Evolutionary conservation across 2,113 vertebrate genomes (phyloP).

Genomic region (Chaetodon auriga): DNA sequence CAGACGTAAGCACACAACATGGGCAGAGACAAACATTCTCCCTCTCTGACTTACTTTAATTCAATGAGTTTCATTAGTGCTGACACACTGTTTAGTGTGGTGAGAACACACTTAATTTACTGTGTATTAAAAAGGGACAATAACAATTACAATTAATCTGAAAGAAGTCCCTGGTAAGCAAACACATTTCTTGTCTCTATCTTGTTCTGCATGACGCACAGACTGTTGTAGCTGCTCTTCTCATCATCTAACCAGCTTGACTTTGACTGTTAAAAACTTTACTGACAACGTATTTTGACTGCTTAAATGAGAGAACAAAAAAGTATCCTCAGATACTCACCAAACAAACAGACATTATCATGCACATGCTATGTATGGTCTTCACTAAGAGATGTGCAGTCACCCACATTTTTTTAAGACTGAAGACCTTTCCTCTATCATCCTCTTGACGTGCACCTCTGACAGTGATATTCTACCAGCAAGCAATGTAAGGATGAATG

Average conservation of each 20-base stretch:
- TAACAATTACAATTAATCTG: slow-evolving; percentile 22
- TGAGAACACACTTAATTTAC: slow-evolving; percentile 47
- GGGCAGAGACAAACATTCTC: slow-evolving; percentile 32
- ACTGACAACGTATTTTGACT: background rate
- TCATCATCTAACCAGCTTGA: slow-evolving; percentile 7
- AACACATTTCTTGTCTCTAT: slow-evolving; percentile 13
- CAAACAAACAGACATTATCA: background rate
- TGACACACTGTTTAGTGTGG: slow-evolving; percentile 27
- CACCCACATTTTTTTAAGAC: slow-evolving; percentile 6
- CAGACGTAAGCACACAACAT: slow-evolving; percentile 27
- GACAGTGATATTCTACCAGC: background rate
- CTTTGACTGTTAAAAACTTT: background rate
- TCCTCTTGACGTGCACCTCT: background rate
- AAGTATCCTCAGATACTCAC: background rate
- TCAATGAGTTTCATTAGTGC: slow-evolving; percentile 35
- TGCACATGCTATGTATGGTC: background rate
- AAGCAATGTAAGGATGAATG: background rate
- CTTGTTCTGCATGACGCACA: slow-evolving; percentile 7
- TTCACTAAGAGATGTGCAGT: slow-evolving; percentile 13
- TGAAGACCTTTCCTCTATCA: slow-evolving; percentile 1
- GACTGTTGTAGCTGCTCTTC: slow-evolving; percentile 1
- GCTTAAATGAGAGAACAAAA: background rate
- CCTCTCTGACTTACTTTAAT: slow-evolving; percentile 12
- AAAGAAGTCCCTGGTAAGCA: background rate
- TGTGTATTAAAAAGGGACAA: slow-evolving; percentile 12